Percentiles rank a stretch among this genome's conserved stretches.
phyloP scores from a whole-genome alignment of 2,797 vertebrate species.

The Phataginus tricuspis region DNA sequence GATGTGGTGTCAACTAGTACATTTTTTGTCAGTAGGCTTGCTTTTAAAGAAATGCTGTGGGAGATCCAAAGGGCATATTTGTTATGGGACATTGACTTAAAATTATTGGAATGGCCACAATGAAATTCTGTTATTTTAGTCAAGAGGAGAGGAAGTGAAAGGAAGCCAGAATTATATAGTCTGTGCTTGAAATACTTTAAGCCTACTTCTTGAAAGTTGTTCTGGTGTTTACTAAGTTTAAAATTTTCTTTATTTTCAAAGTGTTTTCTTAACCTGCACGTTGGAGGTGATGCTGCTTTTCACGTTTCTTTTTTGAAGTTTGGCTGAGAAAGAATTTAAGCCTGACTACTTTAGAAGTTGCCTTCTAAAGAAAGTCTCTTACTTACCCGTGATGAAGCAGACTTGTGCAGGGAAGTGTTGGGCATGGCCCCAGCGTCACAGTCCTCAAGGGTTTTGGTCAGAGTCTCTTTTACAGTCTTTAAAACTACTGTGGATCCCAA shows the following conservation, averaged over 20 bases:
- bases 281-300: background rate
- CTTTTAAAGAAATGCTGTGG: background rate
- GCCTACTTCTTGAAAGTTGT: background rate
- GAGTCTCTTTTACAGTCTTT: background rate
- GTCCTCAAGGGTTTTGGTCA: background rate
- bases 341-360: background rate
- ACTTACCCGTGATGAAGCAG: background rate
- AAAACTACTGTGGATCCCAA: background rate
- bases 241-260: background rate
- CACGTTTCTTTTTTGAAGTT: background rate
- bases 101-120: background rate
- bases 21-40: background rate
- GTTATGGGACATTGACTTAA: conserved; percentile 5
- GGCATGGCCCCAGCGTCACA: background rate
- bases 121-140: background rate
- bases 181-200: background rate
- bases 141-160: background rate
- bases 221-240: background rate
- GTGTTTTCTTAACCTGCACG: background rate
- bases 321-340: background rate
- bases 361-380: background rate
- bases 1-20: background rate
- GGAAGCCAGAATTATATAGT: background rate
- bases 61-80: background rate
- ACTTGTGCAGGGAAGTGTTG: background rate